A percentile compares a stretch with the other conserved stretches of the same genome.
Conservation (phyloP, 2,113 vertebrate genomes). For the Sitta europaea region DNA sequence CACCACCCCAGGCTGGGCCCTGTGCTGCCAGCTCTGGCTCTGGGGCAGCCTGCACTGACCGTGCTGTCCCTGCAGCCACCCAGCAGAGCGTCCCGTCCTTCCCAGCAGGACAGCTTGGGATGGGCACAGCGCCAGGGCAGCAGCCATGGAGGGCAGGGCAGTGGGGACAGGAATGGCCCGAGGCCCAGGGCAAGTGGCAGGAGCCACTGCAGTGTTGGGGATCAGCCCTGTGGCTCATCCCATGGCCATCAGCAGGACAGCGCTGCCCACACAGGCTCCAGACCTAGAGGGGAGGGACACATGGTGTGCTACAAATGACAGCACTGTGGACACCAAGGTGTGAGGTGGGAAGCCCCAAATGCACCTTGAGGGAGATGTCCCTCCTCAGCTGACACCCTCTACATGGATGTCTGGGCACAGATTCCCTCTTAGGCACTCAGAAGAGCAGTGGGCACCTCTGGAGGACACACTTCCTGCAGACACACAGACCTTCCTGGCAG, state of each 20-base stretch:
- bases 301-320: rapidly evolving
- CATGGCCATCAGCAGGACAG: neutral
- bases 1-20: too few relatives aligned
- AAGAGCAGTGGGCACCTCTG: neutral
- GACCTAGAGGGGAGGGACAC: neutral
- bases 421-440: neutral
- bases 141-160: neutral
- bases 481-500: rapidly evolving
- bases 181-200: neutral
- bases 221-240: neutral
- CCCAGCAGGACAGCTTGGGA: neutral
- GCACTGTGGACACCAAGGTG: rapidly evolving
- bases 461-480: neutral
- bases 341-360: neutral
- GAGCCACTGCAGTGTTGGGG: neutral
- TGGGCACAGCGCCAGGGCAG: rapidly evolving
- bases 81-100: neutral
- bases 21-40: neutral
- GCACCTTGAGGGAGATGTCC: neutral
- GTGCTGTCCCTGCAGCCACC: neutral
- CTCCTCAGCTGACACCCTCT: neutral
- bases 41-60: rapidly evolving
- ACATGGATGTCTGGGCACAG: neutral
- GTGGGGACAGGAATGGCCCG: neutral
- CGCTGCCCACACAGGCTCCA: neutral